Evolutionary conservation across 2,888 invertebrate species (phyloP), one percentile per base, ranked within the genome.

Genomic region (Hirtodrosophila confusa): DNA sequence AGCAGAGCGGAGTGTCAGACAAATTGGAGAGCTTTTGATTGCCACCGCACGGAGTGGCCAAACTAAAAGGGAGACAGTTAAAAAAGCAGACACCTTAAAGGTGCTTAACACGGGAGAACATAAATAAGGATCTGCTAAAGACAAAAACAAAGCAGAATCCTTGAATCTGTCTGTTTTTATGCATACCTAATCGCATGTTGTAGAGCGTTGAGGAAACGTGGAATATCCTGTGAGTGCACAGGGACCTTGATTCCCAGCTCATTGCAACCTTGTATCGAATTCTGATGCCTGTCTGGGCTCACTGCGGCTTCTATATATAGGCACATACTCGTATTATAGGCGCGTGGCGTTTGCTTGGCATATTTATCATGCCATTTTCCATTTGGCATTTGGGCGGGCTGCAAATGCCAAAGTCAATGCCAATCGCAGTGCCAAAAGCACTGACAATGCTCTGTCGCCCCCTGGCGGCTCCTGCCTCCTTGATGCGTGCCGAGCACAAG

Each of bases 291-390:
- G 39, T 57, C 40, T 41, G 48, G 40, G 47, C 17, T 37, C 69
- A 60, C 45, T 54, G 69, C 39, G 72, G 12, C 17, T 37, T 29
- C 73, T 61, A 69, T 61, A 54, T 61, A 50, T 72, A 66, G 53
- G 40, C 49, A 57, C 57, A 60, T 35, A 17, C 17, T 17, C 17
- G 17, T 17, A 54, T 61, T 57, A 54, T 61, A 60, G 76, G 66
- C 66, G 61, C 65, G 56, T 60, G 64, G 66, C 69, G 51, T 60
- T 68, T 44, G 37, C 65, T 70, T 68, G 58, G 66, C 66, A 73
- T 78, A 75, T 80, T 78, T 82, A 80, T 73, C 73, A 64, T 73
- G 57, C 61, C 43, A 57, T 69, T 70, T 55, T 35, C 40, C 55
- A 23, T 44, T 60, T 60, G 11, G 36, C 51, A 9, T 54, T 61